Conservation (phyloP, 2,797 vertebrate species). For the Sardinella longiceps region DNA sequence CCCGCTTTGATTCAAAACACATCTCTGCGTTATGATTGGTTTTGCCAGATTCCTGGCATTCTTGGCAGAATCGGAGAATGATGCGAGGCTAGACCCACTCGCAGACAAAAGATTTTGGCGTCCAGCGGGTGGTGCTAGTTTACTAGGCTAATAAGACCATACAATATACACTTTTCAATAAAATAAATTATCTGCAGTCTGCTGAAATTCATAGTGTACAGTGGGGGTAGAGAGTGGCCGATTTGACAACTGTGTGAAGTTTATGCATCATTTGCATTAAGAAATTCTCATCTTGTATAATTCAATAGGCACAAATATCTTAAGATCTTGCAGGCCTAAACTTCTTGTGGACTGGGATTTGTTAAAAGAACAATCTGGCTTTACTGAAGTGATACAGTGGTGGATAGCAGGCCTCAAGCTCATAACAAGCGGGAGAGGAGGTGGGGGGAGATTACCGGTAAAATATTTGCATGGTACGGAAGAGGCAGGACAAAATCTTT, state of each 20-base stretch:
- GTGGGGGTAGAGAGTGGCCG: too few species aligned
- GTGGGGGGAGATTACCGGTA: constrained; percentile 19
- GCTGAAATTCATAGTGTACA: too few species aligned
- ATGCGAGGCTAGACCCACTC: too few species aligned
- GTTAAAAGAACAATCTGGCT: neutral
- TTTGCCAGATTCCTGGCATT: too few species aligned
- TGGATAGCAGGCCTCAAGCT: neutral
- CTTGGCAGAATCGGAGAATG: too few species aligned
- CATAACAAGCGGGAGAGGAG: neutral
- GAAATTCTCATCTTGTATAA: neutral
- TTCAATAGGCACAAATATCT: neutral
- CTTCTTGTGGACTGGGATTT: neutral
- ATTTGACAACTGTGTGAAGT: too few species aligned
- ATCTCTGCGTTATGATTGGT: too few species aligned
- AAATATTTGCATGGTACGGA: constrained; percentile 35
- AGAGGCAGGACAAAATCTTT: constrained; percentile 22
- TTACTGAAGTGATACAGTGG: neutral
- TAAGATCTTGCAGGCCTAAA: neutral
- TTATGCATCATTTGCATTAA: neutral
- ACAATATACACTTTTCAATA: neutral
- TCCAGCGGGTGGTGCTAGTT: too few species aligned
- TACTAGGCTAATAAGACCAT: too few species aligned
- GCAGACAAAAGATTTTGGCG: too few species aligned
- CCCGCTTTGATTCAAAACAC: too few species aligned
- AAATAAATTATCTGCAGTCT: too few species aligned